Percentiles rank a stretch among this genome's conserved stretches.
phyloP scores from a whole-genome alignment of 2,888 invertebrate species.

The Pantelozetes paolii region DNA sequence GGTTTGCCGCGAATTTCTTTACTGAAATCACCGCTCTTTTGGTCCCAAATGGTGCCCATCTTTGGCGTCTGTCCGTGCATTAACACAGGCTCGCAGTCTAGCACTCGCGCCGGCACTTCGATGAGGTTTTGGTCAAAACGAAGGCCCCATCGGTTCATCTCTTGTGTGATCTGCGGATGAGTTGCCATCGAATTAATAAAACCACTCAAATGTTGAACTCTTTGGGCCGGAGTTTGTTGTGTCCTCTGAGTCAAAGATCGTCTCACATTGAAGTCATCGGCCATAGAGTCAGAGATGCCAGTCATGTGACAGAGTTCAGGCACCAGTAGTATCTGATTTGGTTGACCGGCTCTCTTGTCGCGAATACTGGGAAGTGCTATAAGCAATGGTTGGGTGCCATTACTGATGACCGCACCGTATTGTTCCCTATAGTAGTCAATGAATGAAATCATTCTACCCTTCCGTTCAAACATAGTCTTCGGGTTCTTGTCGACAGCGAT shows the following conservation, averaged over 20 bases:
- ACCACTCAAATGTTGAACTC: conserved; percentile 40
- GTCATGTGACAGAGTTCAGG: conserved; percentile 47
- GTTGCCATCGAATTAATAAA: conserved; percentile 40
- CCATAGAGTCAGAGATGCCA: conserved; percentile 42
- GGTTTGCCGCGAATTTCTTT: conserved; percentile 59
- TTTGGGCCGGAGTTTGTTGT: conserved; percentile 38
- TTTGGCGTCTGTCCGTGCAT: conserved; percentile 42
- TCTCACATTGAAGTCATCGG: conserved; percentile 42
- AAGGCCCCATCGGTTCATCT: conserved; percentile 69
- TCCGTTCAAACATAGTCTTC: conserved; percentile 44
- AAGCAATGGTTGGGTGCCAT: conserved; percentile 70
- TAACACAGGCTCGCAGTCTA: conserved; percentile 63
- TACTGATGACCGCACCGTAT: conserved; percentile 64
- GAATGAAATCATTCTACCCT: neutral
- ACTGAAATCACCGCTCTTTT: conserved; percentile 73
- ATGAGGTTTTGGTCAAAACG: conserved; percentile 64
- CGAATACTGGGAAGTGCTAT: conserved; percentile 62
- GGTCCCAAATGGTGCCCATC: conserved; percentile 48
- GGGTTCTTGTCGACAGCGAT: conserved; percentile 54
- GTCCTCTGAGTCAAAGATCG: conserved; percentile 41
- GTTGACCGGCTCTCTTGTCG: conserved; percentile 62
- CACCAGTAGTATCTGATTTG: conserved; percentile 43
- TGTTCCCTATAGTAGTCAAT: conserved; percentile 55
- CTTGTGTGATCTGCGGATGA: conserved; percentile 54
- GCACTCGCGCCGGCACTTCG: conserved; percentile 63